Evolutionary conservation across 1,140 invertebrate species (phyloP).

Genomic region (Aphelenchoides fujianensis): DNA sequence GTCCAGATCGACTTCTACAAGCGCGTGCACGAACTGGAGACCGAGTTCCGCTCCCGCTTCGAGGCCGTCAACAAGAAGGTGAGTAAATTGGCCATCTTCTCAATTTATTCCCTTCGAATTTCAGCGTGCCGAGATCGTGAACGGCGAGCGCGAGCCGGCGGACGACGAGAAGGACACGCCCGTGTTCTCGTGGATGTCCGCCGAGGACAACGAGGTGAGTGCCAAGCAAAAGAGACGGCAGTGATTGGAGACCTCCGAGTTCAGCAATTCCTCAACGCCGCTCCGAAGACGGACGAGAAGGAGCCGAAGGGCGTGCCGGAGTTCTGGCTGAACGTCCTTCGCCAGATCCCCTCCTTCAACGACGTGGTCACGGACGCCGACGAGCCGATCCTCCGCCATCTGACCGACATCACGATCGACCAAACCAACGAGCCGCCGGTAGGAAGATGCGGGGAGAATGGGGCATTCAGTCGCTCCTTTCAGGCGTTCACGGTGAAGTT

Average conservation of each 20-base stretch:
- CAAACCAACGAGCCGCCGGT: constrained; percentile 73
- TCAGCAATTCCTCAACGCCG: constrained; percentile 39
- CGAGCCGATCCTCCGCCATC: constrained; percentile 85
- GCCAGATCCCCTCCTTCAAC: constrained; percentile 82
- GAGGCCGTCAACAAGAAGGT: constrained; percentile 79
- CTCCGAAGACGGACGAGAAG: too few relatives aligned
- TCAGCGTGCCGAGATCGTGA: constrained; percentile 74
- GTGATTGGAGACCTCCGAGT: too few relatives aligned
- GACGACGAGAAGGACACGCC: constrained; percentile 72
- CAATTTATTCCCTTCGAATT: constrained; percentile 21
- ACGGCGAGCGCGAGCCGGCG: constrained; percentile 78
- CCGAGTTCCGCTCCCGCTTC: constrained; percentile 70
- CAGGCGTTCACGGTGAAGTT: constrained; percentile 88
- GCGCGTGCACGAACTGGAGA: constrained; percentile 87
- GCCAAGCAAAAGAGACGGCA: too few relatives aligned
- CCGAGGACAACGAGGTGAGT: constrained; percentile 63
- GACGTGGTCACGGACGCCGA: constrained; percentile 82
- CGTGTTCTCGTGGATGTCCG: constrained; percentile 62
- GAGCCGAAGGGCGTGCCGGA: constrained; percentile 79
- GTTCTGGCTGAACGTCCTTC: constrained; percentile 95
- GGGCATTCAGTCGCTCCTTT: constrained; percentile 16
- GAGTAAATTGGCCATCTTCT: constrained; percentile 47
- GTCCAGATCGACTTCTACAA: constrained; percentile 90
- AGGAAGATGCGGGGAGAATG: constrained; percentile 37
- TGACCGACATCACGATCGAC: constrained; percentile 82